Base-by-base conservation (phyloP, 2,113 vertebrate genomes). In the Rhea pennata region DNA sequence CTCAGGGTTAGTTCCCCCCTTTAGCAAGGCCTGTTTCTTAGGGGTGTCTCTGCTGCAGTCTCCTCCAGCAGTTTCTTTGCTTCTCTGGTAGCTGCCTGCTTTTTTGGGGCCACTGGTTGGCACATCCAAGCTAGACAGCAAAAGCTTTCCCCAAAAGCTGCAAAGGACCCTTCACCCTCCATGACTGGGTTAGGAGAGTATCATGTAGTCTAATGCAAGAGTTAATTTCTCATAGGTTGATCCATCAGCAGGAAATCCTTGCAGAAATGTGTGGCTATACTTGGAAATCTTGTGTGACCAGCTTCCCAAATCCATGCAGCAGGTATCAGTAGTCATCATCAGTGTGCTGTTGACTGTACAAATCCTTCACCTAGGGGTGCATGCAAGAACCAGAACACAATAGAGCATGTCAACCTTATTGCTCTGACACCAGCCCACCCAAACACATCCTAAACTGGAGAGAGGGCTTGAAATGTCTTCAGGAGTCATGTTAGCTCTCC, bases 281-380 rank as follows among this genome's bases (percentile, higher is more conserved):
- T 0, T 12, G 61, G 22, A 59, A 10, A 15, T 61, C 39, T 40
- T 2, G 1, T 0, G 0, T 0, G 39, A 69, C 76, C 77, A 23
- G 15, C 4, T 1, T 15, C 76, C 31, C 2, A 0, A 20, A 65
- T 27, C 31, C 44, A 66, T 0, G 4, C 56, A 12, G 24, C 4
- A 33, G 4, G 17, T n/a, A 8, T 36, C 21, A 23, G 42, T 36
- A 78, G 51, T 13, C 73, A n/a, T 62, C 4, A 14, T 40, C 21
- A 24, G 1, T 29, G 51, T 46, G 87, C 13, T 65, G 29, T 48
- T 56, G 65, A 58, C 46, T 12, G 12, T 48, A 17, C 46, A 48
- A 46, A 19, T 17, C 46, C 46, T 48, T 48, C 46, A 48, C 9
- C 12, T 33, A 48, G 44, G 65, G 67, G 22, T 48, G 44, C 31